These are phyloP conservation scores for Piaya cayana DNA, from an alignment of 2,113 vertebrate species.

Conservation along the genomic window DNA sequence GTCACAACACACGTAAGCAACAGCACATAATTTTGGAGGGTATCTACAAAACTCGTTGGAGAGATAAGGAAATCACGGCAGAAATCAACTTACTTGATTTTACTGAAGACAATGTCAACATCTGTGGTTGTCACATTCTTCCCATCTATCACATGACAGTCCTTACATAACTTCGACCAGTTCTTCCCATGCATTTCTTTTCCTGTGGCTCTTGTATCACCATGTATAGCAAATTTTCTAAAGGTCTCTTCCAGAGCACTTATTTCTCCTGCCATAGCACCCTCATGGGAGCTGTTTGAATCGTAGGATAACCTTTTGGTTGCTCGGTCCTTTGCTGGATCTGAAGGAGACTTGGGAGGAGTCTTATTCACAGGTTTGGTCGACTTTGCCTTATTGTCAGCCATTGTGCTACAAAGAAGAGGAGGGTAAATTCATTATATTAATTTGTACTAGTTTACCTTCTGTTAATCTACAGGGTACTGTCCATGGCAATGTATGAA, in stretches of 20 bases:
- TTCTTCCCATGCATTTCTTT: constrained; percentile 97
- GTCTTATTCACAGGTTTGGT: constrained; percentile 67
- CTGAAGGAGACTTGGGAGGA: constrained; percentile 73
- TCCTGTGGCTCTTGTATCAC: constrained; percentile 90
- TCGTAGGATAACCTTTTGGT: constrained; percentile 75
- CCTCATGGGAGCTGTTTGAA: constrained; percentile 85
- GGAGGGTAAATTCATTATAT: neutral
- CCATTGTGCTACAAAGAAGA: constrained; percentile 71
- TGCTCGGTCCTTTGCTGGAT: constrained; percentile 64
- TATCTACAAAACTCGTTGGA: neutral
- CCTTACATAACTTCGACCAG: constrained; percentile 96
- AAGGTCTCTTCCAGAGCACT: constrained; percentile 93
- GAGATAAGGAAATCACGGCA: neutral
- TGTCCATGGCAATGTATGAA: neutral
- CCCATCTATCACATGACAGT: constrained; percentile 91
- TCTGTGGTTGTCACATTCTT: constrained; percentile 92
- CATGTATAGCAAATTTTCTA: constrained; percentile 90
- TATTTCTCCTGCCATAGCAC: constrained; percentile 80
- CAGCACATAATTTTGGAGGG: neutral
- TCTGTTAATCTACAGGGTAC: neutral
- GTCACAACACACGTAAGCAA: neutral
- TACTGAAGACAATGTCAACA: constrained; percentile 97
- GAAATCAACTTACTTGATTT: constrained; percentile 89
- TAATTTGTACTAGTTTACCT: neutral
- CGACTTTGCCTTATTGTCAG: constrained; percentile 68